Evolutionary conservation across 2,797 vertebrate genomes (phyloP).

Genomic region (Denticeps clupeoides): DNA sequence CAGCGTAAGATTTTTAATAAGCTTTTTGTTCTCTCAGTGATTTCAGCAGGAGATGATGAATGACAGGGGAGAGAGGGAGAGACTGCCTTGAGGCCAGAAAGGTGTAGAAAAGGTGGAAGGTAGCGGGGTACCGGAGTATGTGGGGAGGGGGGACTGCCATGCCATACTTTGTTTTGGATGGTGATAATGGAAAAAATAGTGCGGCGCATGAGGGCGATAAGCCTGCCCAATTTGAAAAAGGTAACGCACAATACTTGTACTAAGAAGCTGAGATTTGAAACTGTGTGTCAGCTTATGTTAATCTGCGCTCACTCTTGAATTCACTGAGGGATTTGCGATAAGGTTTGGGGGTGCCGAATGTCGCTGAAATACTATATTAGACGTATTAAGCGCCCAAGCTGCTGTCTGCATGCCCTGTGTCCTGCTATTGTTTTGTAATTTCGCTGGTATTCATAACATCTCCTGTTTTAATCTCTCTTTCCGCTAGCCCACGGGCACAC

Average conservation of each 20-base stretch:
- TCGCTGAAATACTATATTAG: constrained; percentile 3
- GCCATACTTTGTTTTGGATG: background rate
- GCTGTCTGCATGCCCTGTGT: background rate
- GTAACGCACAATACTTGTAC: background rate
- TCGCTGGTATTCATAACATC: too few species aligned
- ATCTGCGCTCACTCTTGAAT: background rate
- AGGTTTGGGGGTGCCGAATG: background rate
- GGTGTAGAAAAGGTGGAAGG: too few species aligned
- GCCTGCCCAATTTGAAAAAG: background rate
- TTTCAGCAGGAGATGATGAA: constrained; percentile 24
- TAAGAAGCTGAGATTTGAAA: background rate
- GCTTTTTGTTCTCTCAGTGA: constrained; percentile 28
- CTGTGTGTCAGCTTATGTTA: constrained; percentile 3
- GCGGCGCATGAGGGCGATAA: background rate
- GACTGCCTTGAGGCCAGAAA: background rate
- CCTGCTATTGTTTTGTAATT: too few species aligned
- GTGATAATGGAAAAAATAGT: background rate
- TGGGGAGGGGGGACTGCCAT: background rate
- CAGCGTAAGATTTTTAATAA: constrained; percentile 33
- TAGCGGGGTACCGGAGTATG: background rate
- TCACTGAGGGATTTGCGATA: constrained; percentile 1
- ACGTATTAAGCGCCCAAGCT: background rate
- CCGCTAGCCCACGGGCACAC: too few species aligned
- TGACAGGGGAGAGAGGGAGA: constrained; percentile 5
- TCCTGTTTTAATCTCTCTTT: too few species aligned